Evolutionary conservation across 1,140 invertebrate species (phyloP), one percentile per base, ranked within the genome.

Genomic region (Drosophila ohnishii): DNA sequence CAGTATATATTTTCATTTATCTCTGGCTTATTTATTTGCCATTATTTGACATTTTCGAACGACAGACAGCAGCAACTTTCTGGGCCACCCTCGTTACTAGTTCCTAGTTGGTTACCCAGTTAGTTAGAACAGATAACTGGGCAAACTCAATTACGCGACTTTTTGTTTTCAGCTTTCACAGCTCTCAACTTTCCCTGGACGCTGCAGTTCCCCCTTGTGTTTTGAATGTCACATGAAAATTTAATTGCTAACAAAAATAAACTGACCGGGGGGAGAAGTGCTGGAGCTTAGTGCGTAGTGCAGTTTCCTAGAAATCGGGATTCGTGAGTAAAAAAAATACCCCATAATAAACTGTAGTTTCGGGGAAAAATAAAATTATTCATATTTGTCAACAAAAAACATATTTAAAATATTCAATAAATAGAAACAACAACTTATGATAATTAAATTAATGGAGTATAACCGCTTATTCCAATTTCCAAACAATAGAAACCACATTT

Each of bases 131-230:
- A 62, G 74, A 65, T 80, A 74, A 69, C 81, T 70, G 63, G 45
- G 45, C 32, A 66, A 86, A 86, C 64, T 70, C 74, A 85, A 85
- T 86, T 81, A 86, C 65, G 70, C 59, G 50, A 81, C 61, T 75
- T 80, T 70, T 61, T 59, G 75, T 51, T 63, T 71, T 53, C 16
- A 34, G 32, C 35, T 25, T 55, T 55, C 47, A 30, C 47, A 50
- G 47, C 47, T 50, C 7, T 32, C 25, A 37, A 37, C 56, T 65
- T 62, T 65, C 30, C 34, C 40, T 5, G 9, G 30, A 22, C 30
- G 8, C 30, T 30, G 37, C 39, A 63, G 19, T 16, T 34, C 30
- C 32, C 62, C 39, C 42, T 19, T 28, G 50, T 16, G 35, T 22
- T 42, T 47, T 73, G 35, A 56, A 63, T 73, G 55, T 40, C 61